A percentile compares a stretch with the other conserved stretches of the same genome.
Evolutionary conservation across 2,113 vertebrate species (phyloP).

Genomic region (Castor canadensis): DNA sequence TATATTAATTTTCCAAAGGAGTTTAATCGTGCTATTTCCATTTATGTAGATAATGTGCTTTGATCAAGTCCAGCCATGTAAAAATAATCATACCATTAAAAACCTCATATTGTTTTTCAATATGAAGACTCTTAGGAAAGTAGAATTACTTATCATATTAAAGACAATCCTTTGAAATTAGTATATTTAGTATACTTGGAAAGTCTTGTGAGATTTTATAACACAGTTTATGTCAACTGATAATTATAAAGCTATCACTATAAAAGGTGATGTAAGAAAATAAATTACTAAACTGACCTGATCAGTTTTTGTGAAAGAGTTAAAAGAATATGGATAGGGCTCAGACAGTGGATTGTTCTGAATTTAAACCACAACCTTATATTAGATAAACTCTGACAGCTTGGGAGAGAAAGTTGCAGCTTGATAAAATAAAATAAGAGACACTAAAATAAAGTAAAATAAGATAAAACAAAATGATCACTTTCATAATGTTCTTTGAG

Average conservation of each 20-base stretch:
- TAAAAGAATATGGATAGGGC: slow-evolving; percentile 46
- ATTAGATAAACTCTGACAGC: slow-evolving; percentile 49
- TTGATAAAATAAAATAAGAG: slow-evolving; percentile 19
- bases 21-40: too few species aligned
- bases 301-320: slow-evolving; percentile 50
- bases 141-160: not conserved
- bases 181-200: not conserved
- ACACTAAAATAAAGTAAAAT: not conserved
- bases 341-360: slow-evolving; percentile 20
- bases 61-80: too few species aligned
- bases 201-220: slow-evolving; percentile 30
- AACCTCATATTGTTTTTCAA: not conserved
- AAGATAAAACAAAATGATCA: slow-evolving; percentile 20
- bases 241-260: not conserved
- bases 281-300: not conserved
- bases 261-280: slow-evolving; percentile 29
- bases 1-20: too few species aligned
- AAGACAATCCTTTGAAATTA: not conserved
- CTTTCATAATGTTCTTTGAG: not conserved
- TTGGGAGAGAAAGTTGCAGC: slow-evolving; percentile 31
- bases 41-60: too few species aligned
- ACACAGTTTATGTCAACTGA: not conserved
- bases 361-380: slow-evolving; percentile 53
- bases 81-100: not conserved
- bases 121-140: not conserved